These are phyloP conservation scores for Chiloscyllium punctatum DNA, from an alignment of 2,797 vertebrate genomes.

Conservation along the genomic window DNA sequence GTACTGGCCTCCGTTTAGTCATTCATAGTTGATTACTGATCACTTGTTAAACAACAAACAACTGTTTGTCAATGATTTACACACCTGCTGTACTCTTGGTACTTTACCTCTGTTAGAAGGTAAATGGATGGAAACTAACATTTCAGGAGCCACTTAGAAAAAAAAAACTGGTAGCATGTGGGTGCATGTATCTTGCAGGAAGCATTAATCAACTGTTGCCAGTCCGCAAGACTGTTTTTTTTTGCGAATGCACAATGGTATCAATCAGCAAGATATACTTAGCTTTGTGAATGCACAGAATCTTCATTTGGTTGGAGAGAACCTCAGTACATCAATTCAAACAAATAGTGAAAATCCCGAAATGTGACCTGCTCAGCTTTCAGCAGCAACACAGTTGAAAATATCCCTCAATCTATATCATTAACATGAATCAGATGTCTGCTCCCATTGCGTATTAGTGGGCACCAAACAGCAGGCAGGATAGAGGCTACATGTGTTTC, in stretches of 20 bases:
- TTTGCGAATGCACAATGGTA: background rate
- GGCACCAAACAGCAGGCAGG: background rate
- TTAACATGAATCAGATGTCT: background rate
- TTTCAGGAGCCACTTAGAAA: background rate
- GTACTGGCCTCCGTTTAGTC: background rate
- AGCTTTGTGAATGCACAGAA: background rate
- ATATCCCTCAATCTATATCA: background rate
- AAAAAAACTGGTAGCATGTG: background rate
- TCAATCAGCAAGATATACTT: background rate
- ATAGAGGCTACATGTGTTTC: background rate
- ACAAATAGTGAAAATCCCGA: background rate
- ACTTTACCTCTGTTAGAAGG: no score
- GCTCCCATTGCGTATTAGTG: background rate
- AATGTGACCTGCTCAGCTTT: background rate
- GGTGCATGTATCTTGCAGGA: background rate
- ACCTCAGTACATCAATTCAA: background rate
- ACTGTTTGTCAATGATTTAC: background rate
- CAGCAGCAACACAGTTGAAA: background rate
- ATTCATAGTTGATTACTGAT: background rate
- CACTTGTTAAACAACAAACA: background rate
- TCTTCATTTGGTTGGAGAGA: background rate
- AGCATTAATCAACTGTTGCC: background rate
- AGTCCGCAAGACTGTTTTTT: background rate
- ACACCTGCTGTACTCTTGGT: no score
- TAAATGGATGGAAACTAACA: no score